Evolutionary conservation across 2,797 vertebrate genomes (phyloP).

Genomic region (Distichodus sexfasciatus): DNA sequence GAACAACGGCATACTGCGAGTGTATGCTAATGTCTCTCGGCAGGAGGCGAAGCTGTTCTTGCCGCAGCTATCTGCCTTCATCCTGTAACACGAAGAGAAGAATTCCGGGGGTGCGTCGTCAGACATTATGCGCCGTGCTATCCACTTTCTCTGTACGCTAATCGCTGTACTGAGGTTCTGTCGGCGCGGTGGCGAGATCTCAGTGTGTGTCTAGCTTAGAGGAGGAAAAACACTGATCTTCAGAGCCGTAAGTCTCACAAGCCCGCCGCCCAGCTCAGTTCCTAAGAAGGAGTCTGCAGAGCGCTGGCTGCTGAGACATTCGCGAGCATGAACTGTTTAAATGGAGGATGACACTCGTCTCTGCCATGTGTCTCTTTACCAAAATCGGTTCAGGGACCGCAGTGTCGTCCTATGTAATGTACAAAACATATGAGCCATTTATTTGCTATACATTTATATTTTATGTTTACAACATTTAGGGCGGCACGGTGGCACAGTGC

Average conservation of each 20-base stretch:
- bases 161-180: not conserved
- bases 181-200: conserved; percentile 21
- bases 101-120: conserved; percentile 10
- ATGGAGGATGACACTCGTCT: not conserved
- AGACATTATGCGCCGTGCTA: conserved; percentile 27
- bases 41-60: conserved; percentile 19
- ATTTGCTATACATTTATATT: too few species aligned
- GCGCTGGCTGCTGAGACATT: not conserved
- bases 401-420: too few species aligned
- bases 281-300: not conserved
- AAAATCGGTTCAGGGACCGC: not conserved
- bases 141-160: conserved; percentile 22
- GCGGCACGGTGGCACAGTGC: too few species aligned
- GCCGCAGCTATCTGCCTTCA: conserved; percentile 9
- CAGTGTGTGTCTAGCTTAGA: conserved; percentile 27
- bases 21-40: conserved; percentile 40
- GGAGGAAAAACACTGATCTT: conserved; percentile 16
- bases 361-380: not conserved
- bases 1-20: conserved; percentile 30
- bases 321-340: not conserved
- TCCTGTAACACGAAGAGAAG: conserved; percentile 17
- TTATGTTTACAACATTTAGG: too few species aligned
- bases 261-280: not conserved
- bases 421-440: too few species aligned
- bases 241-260: not conserved